Base-by-base conservation (phyloP, 2,888 invertebrate species). In the Torymus auratus region DNA sequence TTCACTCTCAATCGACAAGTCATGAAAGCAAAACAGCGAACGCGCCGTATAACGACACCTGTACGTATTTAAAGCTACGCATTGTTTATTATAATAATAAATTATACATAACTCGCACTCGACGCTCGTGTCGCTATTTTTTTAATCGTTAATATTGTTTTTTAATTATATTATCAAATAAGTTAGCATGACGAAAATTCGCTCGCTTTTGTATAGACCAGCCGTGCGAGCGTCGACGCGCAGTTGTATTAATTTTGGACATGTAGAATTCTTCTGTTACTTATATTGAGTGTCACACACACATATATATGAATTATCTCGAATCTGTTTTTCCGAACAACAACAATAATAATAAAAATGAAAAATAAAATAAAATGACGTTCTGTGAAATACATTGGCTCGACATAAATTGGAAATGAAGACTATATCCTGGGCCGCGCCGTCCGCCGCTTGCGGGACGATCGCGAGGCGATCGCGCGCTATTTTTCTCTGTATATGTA, bases 191-290 rank as follows among this genome's bases (percentile, higher is more conserved):
- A 20, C 15, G 1, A 0, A 20, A 55, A 23, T 62, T 15, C 20
- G 15, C 60, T 65, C 67, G 17, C 41, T 67, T 23, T 62, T 68
- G 12, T 15, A 12, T 64, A n/a, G 2, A 13, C 28, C 61, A 56
- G 2, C 2, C 50, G 78, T 5, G 17, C 72, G 64, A 79, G 78
- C 76, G 76, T 76, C 68, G 62, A n/a, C 52, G 62, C 58, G 75
- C 56, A 53, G 53, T 60, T 55, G 41, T 60, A 83, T 55, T 72
- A 72, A 82, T 80, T 80, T 80, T 89, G 85, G 85, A 89, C 86
- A 89, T 89, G 88, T 90, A 90, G 89, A 89, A 88, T 86, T 41
- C 41, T 88, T 89, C 87, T 89, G 88, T 90, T 90, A 90, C 86
- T 89, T 89, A 81, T 80, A 89, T 87, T 90, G 88, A 89, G 89